Base-by-base conservation (phyloP, 2,797 vertebrate species). In the Cryptoprocta ferox region DNA sequence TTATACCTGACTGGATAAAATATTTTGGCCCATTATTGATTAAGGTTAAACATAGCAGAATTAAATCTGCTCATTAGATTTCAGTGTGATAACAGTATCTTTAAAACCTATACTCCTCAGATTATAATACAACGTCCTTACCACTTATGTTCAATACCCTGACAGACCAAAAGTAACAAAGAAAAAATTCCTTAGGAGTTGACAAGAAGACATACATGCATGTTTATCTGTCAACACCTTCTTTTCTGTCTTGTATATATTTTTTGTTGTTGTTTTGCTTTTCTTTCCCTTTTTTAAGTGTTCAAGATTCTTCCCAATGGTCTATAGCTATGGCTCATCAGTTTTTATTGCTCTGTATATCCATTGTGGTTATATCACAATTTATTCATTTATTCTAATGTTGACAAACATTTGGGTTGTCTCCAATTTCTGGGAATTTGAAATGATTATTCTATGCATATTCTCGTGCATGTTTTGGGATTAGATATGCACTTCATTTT, bases 61-160 rank as follows among this genome's bases (percentile, higher is more conserved):
- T 87, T 65, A 89, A 92, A 76, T n/a, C n/a, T 94, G 9, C 65
- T 95, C 26, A 88, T 89, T 45, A 71, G 37, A 87, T 48, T 94
- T 88, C 42, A 78, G 56, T 92, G 32, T 32, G 71, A 84, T 75
- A 82, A 76, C 1, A 7, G 9, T 70, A 61, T 42, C 12, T 71
- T 70, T 42, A 59, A 78, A 39, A 39, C 30, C 26, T 32, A 37
- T 42, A 48, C 26, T 84, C 9, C 50, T 92, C 39, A 32, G 35
- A 82, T 61, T 83, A 42, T 45, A 73, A 82, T 65, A 39, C 14
- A 6, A 15, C 78, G 65, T 76, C 1, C 26, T 79, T 65, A 48
- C 45, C 50, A 53, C 3, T 70, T 88, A 19, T 73, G 81, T 81
- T 93, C 87, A 68, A 7, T 35, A 89, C 5, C 28, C 16, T 76